Evolutionary conservation across 2,888 invertebrate species (phyloP), one percentile per base, ranked within the genome.

Genomic region (Ectemnius continuus): DNA sequence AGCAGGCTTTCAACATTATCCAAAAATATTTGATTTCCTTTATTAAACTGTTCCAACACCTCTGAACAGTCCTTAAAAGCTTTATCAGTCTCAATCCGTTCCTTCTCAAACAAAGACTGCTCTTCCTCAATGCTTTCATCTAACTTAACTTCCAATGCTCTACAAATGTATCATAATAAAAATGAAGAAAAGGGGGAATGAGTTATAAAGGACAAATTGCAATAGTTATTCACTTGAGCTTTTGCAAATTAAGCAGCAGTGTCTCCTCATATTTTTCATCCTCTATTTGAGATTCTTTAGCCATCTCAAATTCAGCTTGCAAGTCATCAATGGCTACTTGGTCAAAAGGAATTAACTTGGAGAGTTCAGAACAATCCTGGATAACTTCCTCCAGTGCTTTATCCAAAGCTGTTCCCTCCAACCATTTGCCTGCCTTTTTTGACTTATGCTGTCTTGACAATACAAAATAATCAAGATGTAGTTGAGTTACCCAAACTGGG

Each of bases 351-450:
- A 85, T 59, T 8, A 87, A 76, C 47, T 85, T 76, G 52, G 87
- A 74, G 47, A 91, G 70, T 47, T 88, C 86, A 3, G 89, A 89
- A 73, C 81, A 86, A 67, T 88, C 78, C 68, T 72, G 74, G 0
- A 85, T 84, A 3, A 82, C 86, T 67, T 86, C 80, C 28, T 80
- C 80, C 2, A 91, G 67, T 20, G 84, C 82, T 2, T 65, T 46
- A 73, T 90, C 88, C 67, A 91, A 76, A 79, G 88, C 85, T 16
- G 79, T 59, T 1, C 85, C 88, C 26, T 84, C 71, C 0, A 89
- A 67, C 88, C 88, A 88, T 66, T 83, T 78, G 0, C 79, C 84
- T 20, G 81, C 81, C 18, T 84, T 75, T 76, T 87, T 70, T 36
- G 90, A 76, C 66, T 81, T 79, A 52, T 86, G 81, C 57, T 76